Base-by-base conservation (phyloP, 2,113 vertebrate species). In the Tyrannus savana region DNA sequence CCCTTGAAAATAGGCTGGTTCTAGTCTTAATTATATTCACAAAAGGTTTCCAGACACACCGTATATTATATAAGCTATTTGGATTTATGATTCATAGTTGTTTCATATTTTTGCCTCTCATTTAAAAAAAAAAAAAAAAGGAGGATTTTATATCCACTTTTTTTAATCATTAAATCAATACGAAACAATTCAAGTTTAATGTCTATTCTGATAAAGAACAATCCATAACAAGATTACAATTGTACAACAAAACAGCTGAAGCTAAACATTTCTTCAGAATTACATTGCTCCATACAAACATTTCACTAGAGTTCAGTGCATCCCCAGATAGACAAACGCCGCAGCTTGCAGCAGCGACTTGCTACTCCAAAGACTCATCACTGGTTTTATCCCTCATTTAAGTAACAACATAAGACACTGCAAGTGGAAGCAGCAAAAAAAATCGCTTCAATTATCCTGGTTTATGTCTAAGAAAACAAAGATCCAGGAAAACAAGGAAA, bases 251-350 rank as follows among this genome's bases (percentile, higher is more conserved):
- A 73, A 81, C 42, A 67, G 15, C 2, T 39, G 28, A 50, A 75
- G 75, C 8, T 1, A 33, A 66, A 63, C 8, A 22, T 55, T 62
- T 66, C 4, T 75, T 67, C 18, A 35, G 39, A 24, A 33, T 75
- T 78, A 5, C 30, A 14, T 33, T 50, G 12, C 2, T 8, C 2
- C 3, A 12, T 0, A 2, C 3, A 35, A 78, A 50, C 4, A 0
- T 1, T 50, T 93, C 72, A 18, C 16, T 30, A 7, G 24, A n/a
- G 6, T 46, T 86, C 22, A 52, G 33, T 8, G 5, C 11, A 46
- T 50, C 6, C 14, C 5, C 7, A 2, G 5, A 8, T 4, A 35
- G 4, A 19, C 2, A 55, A 39, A 49, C 5, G 24, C 14, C 1
- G 1, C 6, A 14, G 21, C n/a, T 16, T 28, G 42, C 28, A 71